A percentile compares a stretch with the other conserved stretches of the same genome.
Evolutionary conservation across 2,888 invertebrate species (phyloP).

Genomic region (Tanaodytes sp.): DNA sequence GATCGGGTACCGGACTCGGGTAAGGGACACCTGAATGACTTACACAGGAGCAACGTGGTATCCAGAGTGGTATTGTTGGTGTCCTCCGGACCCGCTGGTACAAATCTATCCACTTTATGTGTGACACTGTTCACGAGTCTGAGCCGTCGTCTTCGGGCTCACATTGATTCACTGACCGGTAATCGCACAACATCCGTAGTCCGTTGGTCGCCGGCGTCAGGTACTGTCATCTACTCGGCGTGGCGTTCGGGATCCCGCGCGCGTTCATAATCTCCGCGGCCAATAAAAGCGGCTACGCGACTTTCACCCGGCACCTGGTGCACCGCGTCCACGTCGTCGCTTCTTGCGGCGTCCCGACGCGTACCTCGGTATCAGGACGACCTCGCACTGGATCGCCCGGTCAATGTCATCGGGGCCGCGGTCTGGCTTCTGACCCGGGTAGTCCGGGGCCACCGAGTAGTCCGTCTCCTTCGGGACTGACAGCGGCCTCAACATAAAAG

Average conservation of each 20-base stretch:
- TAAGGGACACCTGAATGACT: too few species aligned
- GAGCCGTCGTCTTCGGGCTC: conserved; percentile 26
- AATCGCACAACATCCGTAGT: conserved; percentile 50
- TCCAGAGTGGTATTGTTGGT: conserved; percentile 69
- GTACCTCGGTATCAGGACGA: conserved; percentile 28
- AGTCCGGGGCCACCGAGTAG: conserved; percentile 56
- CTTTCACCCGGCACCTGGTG: conserved; percentile 22
- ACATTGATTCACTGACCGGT: conserved; percentile 48
- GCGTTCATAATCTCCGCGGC: conserved; percentile 26
- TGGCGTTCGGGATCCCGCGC: conserved; percentile 9
- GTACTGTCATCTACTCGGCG: conserved; percentile 31
- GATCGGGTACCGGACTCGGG: too few species aligned
- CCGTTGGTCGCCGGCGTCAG: background rate
- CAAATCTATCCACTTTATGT: conserved; percentile 68
- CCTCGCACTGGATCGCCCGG: conserved; percentile 11
- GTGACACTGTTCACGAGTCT: conserved; percentile 63
- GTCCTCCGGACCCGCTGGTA: conserved; percentile 67
- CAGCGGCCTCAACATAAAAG: conserved; percentile 32
- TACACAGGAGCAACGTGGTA: conserved; percentile 72
- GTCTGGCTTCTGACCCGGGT: conserved; percentile 54
- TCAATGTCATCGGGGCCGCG: conserved; percentile 16
- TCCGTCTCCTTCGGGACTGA: conserved; percentile 26
- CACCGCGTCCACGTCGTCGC: conserved; percentile 24
- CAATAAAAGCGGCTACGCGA: conserved; percentile 1
- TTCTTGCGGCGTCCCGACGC: too few species aligned